phyloP scores from a whole-genome alignment of 2,113 vertebrate genomes.

The Eubucco bourcierii region DNA sequence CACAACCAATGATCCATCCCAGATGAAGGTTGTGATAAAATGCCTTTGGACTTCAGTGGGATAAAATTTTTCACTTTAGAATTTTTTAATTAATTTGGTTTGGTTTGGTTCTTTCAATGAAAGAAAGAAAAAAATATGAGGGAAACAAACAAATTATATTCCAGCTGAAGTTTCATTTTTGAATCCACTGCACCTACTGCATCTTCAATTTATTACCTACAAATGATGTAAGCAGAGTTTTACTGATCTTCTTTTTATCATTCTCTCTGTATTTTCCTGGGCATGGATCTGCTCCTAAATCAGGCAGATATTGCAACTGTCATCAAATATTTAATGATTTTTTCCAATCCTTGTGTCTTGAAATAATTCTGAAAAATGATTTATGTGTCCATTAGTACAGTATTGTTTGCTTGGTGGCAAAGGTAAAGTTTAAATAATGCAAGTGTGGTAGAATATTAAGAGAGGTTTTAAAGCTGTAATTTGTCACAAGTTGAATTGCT shows the following conservation, averaged over 20 bases:
- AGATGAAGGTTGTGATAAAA: not conserved
- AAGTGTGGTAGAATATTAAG: conserved; percentile 7
- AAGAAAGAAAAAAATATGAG: not conserved
- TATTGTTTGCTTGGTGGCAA: conserved; percentile 46
- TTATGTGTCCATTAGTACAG: conserved; percentile 21
- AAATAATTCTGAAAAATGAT: conserved; percentile 41
- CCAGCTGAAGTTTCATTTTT: not conserved
- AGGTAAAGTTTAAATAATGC: conserved; percentile 43
- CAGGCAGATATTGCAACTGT: conserved; percentile 30
- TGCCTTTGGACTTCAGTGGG: not conserved
- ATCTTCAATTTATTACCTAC: conserved; percentile 33
- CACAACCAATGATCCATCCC: not conserved
- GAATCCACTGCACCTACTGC: not conserved
- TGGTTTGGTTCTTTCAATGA: not conserved
- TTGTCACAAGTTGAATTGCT: not conserved
- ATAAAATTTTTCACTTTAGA: not conserved
- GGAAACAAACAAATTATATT: not conserved
- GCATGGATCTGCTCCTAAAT: conserved; percentile 44
- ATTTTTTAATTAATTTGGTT: not conserved
- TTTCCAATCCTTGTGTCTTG: conserved; percentile 23
- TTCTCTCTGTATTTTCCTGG: conserved; percentile 2
- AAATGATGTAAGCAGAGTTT: not conserved
- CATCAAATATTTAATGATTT: conserved; percentile 60
- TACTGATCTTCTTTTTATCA: conserved; percentile 45
- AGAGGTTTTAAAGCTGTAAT: conserved; percentile 19